phyloP scores from a whole-genome alignment of 2,797 vertebrate genomes.

The Cygnus olor region DNA sequence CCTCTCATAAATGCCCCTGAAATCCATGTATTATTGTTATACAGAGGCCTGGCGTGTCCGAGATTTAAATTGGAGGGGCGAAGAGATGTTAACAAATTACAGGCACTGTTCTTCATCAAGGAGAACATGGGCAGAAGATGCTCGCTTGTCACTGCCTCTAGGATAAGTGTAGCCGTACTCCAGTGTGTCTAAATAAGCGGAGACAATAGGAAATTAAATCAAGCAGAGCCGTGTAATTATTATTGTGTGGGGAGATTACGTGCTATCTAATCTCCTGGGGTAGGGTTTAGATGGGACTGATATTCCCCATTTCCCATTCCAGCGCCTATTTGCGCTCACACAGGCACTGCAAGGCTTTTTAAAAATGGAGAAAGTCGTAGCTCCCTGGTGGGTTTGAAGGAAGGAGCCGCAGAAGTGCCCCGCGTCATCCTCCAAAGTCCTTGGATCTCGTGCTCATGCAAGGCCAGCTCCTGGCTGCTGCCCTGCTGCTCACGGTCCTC shows the following conservation, averaged over 20 bases:
- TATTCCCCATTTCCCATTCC: background rate
- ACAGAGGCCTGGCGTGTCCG: conserved; percentile 20
- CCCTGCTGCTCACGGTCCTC: background rate
- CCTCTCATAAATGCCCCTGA: conserved; percentile 62
- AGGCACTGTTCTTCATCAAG: conserved; percentile 39
- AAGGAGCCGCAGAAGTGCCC: background rate
- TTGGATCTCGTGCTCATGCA: rapidly evolving
- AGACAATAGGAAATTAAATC: background rate
- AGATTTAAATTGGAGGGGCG: conserved; percentile 35
- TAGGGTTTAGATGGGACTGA: conserved; percentile 25
- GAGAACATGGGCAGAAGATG: background rate
- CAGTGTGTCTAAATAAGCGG: conserved; percentile 1
- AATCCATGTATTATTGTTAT: conserved; percentile 67
- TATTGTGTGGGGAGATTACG: conserved; percentile 1
- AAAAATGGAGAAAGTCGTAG: background rate
- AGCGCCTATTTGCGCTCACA: background rate
- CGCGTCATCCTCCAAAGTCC: background rate
- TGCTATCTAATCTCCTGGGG: background rate
- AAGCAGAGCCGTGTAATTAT: conserved; percentile 28
- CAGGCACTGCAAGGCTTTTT: background rate
- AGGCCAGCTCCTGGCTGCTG: background rate
- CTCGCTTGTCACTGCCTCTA: background rate
- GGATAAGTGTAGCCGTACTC: background rate
- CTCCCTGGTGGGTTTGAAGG: rapidly evolving
- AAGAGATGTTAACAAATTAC: conserved; percentile 54